Conservation (phyloP, 2,797 vertebrate species). For the Sebastes goodei region DNA sequence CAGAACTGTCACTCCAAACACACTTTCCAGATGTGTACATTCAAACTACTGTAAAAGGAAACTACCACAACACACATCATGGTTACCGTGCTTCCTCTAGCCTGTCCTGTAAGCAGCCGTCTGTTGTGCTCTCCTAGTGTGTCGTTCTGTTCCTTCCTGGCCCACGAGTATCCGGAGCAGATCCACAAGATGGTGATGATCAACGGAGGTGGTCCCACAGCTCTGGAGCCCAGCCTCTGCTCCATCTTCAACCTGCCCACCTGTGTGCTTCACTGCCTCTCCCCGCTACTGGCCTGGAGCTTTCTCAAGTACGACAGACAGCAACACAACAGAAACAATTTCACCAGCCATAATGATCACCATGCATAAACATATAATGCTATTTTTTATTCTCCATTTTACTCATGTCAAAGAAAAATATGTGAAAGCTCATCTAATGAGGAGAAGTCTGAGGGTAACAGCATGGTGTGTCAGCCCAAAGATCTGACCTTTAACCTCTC, state of each 20-base stretch:
- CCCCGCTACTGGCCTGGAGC: constrained; percentile 94
- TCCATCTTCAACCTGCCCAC: constrained; percentile 97
- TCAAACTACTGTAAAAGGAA: no score
- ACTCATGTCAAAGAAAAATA: neutral
- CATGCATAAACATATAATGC: neutral
- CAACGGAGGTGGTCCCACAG: constrained; percentile 95
- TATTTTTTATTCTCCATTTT: neutral
- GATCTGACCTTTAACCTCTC: neutral
- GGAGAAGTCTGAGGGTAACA: neutral
- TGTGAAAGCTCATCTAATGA: neutral
- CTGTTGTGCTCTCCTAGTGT: constrained; percentile 79
- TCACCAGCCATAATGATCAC: neutral
- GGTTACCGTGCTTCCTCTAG: neutral
- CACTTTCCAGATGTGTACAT: no score
- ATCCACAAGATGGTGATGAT: constrained; percentile 99
- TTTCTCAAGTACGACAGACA: constrained; percentile 91
- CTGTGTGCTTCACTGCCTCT: constrained; percentile 92
- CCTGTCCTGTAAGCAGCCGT: neutral
- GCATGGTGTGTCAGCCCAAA: neutral
- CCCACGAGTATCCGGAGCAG: constrained; percentile 95
- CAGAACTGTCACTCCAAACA: no score
- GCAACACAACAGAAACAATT: neutral
- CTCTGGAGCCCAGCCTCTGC: constrained; percentile 95
- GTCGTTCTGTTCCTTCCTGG: constrained; percentile 97
- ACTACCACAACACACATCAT: neutral